Evolutionary conservation across 2,797 vertebrate genomes (phyloP).

Genomic region (Phoxinus dragarum): DNA sequence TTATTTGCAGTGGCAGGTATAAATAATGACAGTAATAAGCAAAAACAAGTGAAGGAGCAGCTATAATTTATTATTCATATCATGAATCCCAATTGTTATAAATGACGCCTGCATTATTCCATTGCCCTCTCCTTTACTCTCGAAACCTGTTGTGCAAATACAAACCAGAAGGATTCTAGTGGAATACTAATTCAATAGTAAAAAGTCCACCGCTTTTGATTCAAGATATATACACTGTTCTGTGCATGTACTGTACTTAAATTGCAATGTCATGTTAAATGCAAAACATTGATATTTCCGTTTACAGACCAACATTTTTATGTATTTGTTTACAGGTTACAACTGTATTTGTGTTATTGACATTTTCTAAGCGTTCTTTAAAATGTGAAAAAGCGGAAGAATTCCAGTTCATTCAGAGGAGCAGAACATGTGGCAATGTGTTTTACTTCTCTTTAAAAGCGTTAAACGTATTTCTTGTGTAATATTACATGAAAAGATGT

Average conservation of each 20-base stretch:
- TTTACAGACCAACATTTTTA: constrained; percentile 72
- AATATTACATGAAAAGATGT: background rate
- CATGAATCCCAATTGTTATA: constrained; percentile 45
- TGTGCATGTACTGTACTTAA: constrained; percentile 53
- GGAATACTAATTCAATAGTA: background rate
- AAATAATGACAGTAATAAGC: constrained; percentile 50
- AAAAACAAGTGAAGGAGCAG: constrained; percentile 37
- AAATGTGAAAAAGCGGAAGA: constrained; percentile 74
- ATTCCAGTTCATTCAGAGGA: constrained; percentile 61
- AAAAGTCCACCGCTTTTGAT: background rate
- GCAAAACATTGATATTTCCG: constrained; percentile 66
- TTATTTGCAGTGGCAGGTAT: constrained; percentile 33
- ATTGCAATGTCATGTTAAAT: constrained; percentile 59
- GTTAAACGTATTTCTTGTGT: constrained; percentile 1
- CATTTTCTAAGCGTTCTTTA: constrained; percentile 70
- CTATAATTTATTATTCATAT: constrained; percentile 52
- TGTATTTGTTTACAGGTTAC: constrained; percentile 25
- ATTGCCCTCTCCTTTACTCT: constrained; percentile 25
- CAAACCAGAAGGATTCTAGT: background rate
- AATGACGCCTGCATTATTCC: constrained; percentile 11
- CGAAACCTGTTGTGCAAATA: constrained; percentile 1
- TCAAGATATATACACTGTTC: background rate
- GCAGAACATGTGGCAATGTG: background rate
- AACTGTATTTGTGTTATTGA: constrained; percentile 67
- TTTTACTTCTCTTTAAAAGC: background rate